Conservation (phyloP, 2,888 invertebrate genomes). For the Ganaspis brasiliensis region DNA sequence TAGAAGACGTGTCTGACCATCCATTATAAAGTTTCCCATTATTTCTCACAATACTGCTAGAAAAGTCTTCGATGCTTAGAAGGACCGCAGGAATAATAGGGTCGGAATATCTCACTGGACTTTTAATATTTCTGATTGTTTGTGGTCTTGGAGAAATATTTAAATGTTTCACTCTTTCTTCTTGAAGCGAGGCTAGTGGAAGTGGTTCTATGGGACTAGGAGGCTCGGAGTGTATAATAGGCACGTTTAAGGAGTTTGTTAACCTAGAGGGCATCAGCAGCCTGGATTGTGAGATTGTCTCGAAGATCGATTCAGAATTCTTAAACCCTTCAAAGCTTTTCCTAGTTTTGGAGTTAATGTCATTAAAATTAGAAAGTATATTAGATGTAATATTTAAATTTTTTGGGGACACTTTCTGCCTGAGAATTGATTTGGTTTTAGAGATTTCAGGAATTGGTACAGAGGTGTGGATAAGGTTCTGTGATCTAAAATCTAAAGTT, state of each 20-base stretch:
- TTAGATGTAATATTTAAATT: constrained; percentile 72
- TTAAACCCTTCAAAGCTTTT: constrained; percentile 64
- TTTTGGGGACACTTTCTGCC: constrained; percentile 60
- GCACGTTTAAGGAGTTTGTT: constrained; percentile 68
- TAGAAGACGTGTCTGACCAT: constrained; percentile 37
- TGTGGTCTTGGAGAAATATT: constrained; percentile 16
- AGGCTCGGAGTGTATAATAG: constrained; percentile 75
- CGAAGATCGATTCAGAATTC: constrained; percentile 69
- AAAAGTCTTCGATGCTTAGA: constrained; percentile 73
- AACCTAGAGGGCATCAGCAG: constrained; percentile 64
- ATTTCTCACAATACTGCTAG: constrained; percentile 46
- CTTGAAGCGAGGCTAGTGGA: constrained; percentile 65
- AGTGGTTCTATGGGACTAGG: constrained; percentile 75
- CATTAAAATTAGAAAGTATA: constrained; percentile 66
- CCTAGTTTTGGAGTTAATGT: constrained; percentile 55
- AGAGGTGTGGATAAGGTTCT: constrained; percentile 61
- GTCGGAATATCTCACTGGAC: constrained; percentile 70
- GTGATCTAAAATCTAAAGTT: constrained; percentile 59
- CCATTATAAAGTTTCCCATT: constrained; percentile 32
- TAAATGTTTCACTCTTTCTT: constrained; percentile 55
- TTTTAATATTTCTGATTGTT: constrained; percentile 45
- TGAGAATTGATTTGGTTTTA: constrained; percentile 53
- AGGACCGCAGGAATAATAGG: constrained; percentile 73
- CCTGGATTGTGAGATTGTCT: constrained; percentile 60
- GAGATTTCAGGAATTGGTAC: constrained; percentile 60